phyloP scores from a whole-genome alignment of 2,888 invertebrate species.

The Magallana nippona region DNA sequence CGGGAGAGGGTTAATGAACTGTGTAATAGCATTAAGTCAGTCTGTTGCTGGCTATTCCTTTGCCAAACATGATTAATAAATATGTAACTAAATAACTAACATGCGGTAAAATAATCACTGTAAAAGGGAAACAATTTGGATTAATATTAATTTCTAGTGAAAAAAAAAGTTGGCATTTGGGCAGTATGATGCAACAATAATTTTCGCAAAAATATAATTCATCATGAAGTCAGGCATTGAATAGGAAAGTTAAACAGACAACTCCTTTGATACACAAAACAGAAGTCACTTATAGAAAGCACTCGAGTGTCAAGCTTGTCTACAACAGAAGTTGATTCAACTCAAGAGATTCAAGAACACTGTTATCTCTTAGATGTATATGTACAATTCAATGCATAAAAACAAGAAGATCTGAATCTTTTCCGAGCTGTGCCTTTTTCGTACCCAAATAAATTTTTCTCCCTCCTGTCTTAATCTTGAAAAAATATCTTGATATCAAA shows the following conservation, averaged over 20 bases:
- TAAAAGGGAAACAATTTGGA: not conserved
- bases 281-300: not conserved
- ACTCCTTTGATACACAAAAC: not conserved
- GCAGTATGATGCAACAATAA: too few species aligned
- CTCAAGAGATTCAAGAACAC: not conserved
- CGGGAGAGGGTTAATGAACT: slow-evolving; percentile 4
- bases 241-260: not conserved
- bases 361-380: not conserved
- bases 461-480: not conserved
- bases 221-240: not conserved
- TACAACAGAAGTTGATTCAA: not conserved
- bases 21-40: slow-evolving; percentile 14
- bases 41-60: slow-evolving; percentile 2
- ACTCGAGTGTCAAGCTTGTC: not conserved
- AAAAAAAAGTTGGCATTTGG: too few species aligned
- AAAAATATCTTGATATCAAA: slow-evolving; percentile 17
- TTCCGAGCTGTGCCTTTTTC: not conserved
- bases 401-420: not conserved
- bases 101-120: not conserved
- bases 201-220: too few species aligned
- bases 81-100: not conserved
- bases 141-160: too few species aligned
- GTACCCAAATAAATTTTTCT: not conserved
- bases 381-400: slow-evolving; percentile 4
- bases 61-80: not conserved